Evolutionary conservation across 2,113 vertebrate genomes (phyloP), one percentile per base, ranked within the genome.

Genomic region (Pseudopodoces humilis): DNA sequence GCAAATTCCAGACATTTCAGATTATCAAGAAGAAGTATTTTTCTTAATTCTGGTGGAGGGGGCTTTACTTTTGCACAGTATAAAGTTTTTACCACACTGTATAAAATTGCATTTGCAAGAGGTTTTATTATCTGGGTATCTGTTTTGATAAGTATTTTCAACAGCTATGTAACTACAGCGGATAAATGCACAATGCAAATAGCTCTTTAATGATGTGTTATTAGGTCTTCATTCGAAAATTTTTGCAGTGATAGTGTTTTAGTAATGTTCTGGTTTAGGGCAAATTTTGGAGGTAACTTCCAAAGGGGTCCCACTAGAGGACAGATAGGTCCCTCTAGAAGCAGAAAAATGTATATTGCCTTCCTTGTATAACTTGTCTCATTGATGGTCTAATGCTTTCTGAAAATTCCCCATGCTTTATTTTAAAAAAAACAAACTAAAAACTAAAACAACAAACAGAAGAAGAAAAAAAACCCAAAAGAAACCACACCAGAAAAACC

Each of bases 191-290:
- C 7, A 72, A n/a, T 20, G 10, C 1, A 55, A 78, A 74, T 27
- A 31, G 30, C 12, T n/a, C 5, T 53, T 50, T 60, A 7, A 56
- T 65, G 14, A 23, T 53, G 1, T 65, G 10, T 37, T 81, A 53
- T 37, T 28, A 80, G 6, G 5, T 20, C 6, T 75, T 83, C 1
- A 55, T 37, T 53, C 35, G 14, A 41, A 68, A 71, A 27, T 5
- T 7, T 27, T 59, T n/a, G 4, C 20, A 37, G 11, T 9, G 23
- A 50, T 24, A 43, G 23, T 0, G 0, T 15, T 71, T 58, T 31
- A 72, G 7, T 41, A 21, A 9, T 35, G 25, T 28, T 11, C 8
- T 39, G 37, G 37, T 20, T 41, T 63, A 30, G 18, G 37, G 13
- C 24, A 41, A 30, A 21, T 63, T 41, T 63, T 18, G 27, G 37